These are phyloP conservation scores for Prochilodus magdalenae DNA, from an alignment of 2,113 vertebrate species.

Conservation along the genomic window DNA sequence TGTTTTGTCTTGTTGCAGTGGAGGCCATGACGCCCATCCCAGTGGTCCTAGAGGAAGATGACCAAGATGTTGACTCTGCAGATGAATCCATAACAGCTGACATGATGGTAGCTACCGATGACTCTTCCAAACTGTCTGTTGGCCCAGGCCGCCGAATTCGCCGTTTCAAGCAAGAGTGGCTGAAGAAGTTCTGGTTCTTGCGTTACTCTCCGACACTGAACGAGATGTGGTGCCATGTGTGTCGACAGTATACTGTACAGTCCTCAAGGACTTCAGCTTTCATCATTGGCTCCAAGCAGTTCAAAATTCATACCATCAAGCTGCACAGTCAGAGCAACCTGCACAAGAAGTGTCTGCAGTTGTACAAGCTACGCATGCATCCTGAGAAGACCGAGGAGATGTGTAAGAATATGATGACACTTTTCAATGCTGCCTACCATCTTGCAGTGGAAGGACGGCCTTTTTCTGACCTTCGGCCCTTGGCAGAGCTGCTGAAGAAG, in stretches of 20 bases:
- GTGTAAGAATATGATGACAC: conserved; percentile 93
- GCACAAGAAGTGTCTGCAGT: conserved; percentile 98
- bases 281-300: conserved; percentile 96
- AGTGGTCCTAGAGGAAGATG: conserved; percentile 88
- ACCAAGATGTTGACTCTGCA: conserved; percentile 93
- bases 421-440: conserved; percentile 95
- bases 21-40: conserved; percentile 87
- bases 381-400: conserved; percentile 98
- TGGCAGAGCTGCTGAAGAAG: conserved; percentile 92
- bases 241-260: conserved; percentile 95
- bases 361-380: conserved; percentile 97
- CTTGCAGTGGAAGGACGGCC: conserved; percentile 90
- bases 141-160: conserved; percentile 86
- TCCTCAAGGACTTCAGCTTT: conserved; percentile 96
- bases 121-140: conserved; percentile 85
- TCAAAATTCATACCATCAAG: conserved; percentile 98
- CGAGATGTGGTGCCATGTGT: conserved; percentile 99
- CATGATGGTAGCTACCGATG: conserved; percentile 84
- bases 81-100: conserved; percentile 92
- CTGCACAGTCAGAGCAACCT: conserved; percentile 98
- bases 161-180: conserved; percentile 96
- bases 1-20: conserved; percentile 82
- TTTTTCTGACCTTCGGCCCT: conserved; percentile 89
- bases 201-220: conserved; percentile 93
- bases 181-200: conserved; percentile 98